These are phyloP conservation scores for Allacma fusca DNA, from an alignment of 2,888 invertebrate species.

Conservation along the genomic window DNA sequence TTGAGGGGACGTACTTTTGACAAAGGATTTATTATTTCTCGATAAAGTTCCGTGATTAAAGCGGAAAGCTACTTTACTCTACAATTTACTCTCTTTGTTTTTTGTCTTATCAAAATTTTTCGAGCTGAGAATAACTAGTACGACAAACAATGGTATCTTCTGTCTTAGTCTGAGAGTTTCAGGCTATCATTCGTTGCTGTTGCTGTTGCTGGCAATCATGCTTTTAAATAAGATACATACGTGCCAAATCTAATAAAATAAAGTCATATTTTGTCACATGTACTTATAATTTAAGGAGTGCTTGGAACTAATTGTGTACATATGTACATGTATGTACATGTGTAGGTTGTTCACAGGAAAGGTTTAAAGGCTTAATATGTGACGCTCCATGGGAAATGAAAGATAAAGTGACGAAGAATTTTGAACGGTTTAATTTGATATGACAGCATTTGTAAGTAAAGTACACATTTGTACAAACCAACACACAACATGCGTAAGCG, in stretches of 20 bases:
- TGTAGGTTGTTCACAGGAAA: neutral
- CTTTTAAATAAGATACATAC: neutral
- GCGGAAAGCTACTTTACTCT: neutral
- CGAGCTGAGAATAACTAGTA: neutral
- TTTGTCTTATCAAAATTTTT: neutral
- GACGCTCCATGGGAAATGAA: neutral
- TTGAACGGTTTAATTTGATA: conserved; percentile 21
- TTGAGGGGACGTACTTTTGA: too few species aligned
- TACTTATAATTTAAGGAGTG: neutral
- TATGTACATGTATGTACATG: neutral
- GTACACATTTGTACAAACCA: neutral
- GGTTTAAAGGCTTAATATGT: neutral
- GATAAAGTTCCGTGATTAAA: too few species aligned
- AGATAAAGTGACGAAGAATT: conserved; percentile 6
- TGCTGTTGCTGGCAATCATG: neutral
- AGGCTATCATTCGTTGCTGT: neutral
- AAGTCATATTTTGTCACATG: conserved; percentile 16
- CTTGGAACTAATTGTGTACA: neutral
- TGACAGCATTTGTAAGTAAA: neutral
- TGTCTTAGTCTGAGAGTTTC: too few species aligned
- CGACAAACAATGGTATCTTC: conserved; percentile 18
- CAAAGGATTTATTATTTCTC: too few species aligned
- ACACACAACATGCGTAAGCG: conserved; percentile 11
- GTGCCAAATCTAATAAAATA: neutral
- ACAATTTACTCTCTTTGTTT: neutral